Evolutionary conservation across 2,113 vertebrate species (phyloP), one percentile per base, ranked within the genome.

Genomic region (Rafetus swinhoei): DNA sequence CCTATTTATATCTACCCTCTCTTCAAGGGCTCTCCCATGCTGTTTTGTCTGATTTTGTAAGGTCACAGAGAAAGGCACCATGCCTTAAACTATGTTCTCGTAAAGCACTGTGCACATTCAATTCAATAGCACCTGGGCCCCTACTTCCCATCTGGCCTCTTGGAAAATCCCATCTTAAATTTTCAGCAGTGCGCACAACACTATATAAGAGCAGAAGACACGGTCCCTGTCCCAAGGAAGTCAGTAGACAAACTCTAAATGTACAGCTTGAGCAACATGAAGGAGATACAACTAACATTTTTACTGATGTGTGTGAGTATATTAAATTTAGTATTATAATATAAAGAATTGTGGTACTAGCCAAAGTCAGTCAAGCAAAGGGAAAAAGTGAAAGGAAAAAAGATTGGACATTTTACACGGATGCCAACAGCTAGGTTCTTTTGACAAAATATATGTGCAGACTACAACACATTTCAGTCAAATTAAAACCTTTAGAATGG

Each of bases 1-100:
- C 82, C 91, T 94, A 90, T 96, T 94, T 74, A 74, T 32, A 74
- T 19, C 69, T 35, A 93, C 77, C 86, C 81, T 82, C 88, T 59
- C 93, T n/a, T 24, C 87, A 92, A 39, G 69, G 35, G 9, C 69
- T 39, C 19, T 74, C n/a, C 69, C 69, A 39, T 22, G 29, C 14
- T 6, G 60, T 65, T 65, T 32, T 65, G 29, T 65, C 27, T 22
- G 19, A 74, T n/a, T 39, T 39, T n/a, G n/a, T 39, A 39, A 22
- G 32, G 18, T 39, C 69, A 74, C n/a, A 9, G 9, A 74, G 69
- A 10, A 65, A 65, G 29, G 13, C 13, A 39, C 19, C 32, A 39
- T 10, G 65, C 9, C 29, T 35, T n/a, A 32, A 72, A 15, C 32
- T 35, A 72, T 35, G 16, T 74, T 74, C 69, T 74, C 14, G n/a